phyloP scores from a whole-genome alignment of 2,797 vertebrate species.

The Melopsittacus undulatus region DNA sequence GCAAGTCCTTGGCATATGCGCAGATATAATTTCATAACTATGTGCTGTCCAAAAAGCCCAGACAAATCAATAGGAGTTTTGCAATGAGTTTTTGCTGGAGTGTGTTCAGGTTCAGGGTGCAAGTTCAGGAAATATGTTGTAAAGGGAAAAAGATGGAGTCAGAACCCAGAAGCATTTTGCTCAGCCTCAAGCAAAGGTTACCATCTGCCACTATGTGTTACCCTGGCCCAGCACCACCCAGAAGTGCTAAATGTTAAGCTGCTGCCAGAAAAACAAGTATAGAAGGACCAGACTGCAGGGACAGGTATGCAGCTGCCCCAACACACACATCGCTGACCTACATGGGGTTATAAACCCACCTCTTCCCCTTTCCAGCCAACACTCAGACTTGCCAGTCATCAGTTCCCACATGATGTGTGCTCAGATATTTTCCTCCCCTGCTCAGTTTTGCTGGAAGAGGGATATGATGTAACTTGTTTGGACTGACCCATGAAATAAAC shows the following conservation, averaged over 20 bases:
- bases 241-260: not conserved
- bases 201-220: not conserved
- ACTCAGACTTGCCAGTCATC: not conserved
- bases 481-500: not conserved
- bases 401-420: not conserved
- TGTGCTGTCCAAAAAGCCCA: not conserved
- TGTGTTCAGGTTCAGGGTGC: not conserved
- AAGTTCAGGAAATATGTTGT: not conserved
- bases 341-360: not conserved
- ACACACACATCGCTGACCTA: not conserved
- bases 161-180: not conserved
- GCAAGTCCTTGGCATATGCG: not conserved
- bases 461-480: not conserved
- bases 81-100: not conserved
- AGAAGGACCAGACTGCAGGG: not conserved
- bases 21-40: not conserved
- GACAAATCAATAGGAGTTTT: not conserved
- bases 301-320: not conserved
- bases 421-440: not conserved
- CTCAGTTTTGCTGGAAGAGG: not conserved
- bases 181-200: slow-evolving; percentile 2
- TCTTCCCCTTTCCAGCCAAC: not conserved
- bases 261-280: not conserved
- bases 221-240: not conserved
- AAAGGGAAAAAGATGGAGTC: not conserved